These are phyloP conservation scores for Apotomis betuletana DNA, from an alignment of 2,888 invertebrate genomes.

Conservation along the genomic window DNA sequence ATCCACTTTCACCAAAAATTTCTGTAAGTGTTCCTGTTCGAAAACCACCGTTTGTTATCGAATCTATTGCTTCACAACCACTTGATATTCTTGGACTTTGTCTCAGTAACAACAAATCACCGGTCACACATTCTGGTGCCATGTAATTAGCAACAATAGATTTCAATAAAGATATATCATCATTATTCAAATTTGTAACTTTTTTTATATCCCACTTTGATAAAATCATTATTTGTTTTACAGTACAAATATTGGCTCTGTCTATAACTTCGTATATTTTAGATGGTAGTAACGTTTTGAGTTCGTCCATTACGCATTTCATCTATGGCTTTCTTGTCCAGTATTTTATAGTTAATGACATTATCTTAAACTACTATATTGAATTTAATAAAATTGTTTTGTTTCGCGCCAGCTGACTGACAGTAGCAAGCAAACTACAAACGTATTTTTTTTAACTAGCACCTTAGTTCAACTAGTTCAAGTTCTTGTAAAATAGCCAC, in stretches of 20 bases:
- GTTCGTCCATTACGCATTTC: constrained; percentile 12
- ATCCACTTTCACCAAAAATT: constrained; percentile 91
- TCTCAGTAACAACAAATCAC: constrained; percentile 50
- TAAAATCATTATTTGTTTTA: constrained; percentile 63
- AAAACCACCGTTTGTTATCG: constrained; percentile 86
- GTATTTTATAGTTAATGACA: neutral
- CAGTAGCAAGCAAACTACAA: neutral
- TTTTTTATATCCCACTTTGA: constrained; percentile 71
- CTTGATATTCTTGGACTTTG: constrained; percentile 62
- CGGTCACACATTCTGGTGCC: constrained; percentile 54
- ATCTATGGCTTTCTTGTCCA: neutral
- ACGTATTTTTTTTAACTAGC: no score
- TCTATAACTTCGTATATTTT: constrained; percentile 64
- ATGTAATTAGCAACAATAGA: constrained; percentile 57
- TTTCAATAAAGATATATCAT: constrained; percentile 65
- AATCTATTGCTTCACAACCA: constrained; percentile 85
- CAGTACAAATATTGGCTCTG: constrained; percentile 64
- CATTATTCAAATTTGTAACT: constrained; percentile 62
- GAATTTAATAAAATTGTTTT: neutral
- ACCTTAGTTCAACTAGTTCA: neutral
- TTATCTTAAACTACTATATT: no score
- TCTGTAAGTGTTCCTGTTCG: constrained; percentile 88
- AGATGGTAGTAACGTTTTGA: constrained; percentile 54
- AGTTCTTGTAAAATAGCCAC: constrained; percentile 5
- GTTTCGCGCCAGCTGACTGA: neutral